Base-by-base conservation (phyloP, 2,888 invertebrate species). In the Eurytoma adleriae region DNA sequence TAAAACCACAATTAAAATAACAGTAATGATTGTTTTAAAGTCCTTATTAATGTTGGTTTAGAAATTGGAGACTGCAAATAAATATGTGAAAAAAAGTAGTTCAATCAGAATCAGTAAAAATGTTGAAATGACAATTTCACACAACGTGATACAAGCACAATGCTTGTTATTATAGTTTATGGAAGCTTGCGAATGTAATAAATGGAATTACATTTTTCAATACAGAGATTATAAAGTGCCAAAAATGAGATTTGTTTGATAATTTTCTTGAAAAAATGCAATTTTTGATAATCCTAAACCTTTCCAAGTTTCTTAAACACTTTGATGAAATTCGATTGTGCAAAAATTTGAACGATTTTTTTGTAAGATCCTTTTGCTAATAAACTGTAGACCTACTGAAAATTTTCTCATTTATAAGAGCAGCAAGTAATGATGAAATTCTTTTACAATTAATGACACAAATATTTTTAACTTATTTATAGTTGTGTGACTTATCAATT, bases 51-150 rank as follows among this genome's bases (percentile, higher is more conserved):
- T 16, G 48, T 76, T 68, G 75, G 27, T 68, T 57, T 48, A 76
- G 81, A 81, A 78, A 79, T 68, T 62, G 75, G 78, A 78, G 78
- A 81, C 74, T 78, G 71, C 75, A 79, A 76, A 75, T 75, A 77
- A 78, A 78, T 68, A 73, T 50, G 57, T 67, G 71, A 77, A 79
- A 76, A 68, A 78, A 75, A 77, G 68, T 81, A 78, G 71, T 75
- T 75, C 74, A 78, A 81, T 67, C 72, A 75, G 30, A 72, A 72
- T 68, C 66, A 7, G 27, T 72, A 72, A 80, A 68, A 27, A 68
- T 24, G 30, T 79, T 79, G 72, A 77, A 52, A 62, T 61, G 59
- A 66, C 54, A 79, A 69, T 72, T 75, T 57, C 62, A 64, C 56
- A 79, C 14, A 72, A 78, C 18, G 48, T 78, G 50, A 69, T 57